Evolutionary conservation across 2,113 vertebrate species (phyloP), one percentile per base, ranked within the genome.

Genomic region (Gavia stellata): DNA sequence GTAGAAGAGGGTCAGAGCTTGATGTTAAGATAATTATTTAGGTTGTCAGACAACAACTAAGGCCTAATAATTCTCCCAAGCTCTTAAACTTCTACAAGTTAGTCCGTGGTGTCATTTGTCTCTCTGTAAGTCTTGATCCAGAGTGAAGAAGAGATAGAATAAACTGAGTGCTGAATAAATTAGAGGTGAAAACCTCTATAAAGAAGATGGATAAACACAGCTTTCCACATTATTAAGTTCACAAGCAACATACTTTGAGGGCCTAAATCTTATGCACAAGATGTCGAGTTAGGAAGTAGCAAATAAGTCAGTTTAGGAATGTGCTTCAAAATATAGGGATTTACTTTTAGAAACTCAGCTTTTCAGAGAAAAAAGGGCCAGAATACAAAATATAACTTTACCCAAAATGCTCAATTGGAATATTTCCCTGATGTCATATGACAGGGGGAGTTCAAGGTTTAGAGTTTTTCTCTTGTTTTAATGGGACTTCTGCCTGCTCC

Each of bases 21-120:
- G 28, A 88, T 90, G 82, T 63, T 88, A 70, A 88, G 62, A 70
- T 74, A 94, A 90, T 93, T 92, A 95, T 83, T 92, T 83, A 88
- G 20, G 36, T 78, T 94, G 63, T 86, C 75, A 93, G 72, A 70
- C 7, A 83, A 81, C 13, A 68, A 31, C 59, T 67, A 53, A 56
- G 18, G 12, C 28, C 59, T 83, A 92, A 56, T 93, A 88, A 70
- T 47, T 95, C 75, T 90, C 55, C n/a, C 38, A 61, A 44, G 49
- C 42, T 59, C 63, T 83, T 92, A 67, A 92, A 84, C 19, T 55
- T 86, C 63, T 81, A 42, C 29, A 78, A 14, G 81, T 93, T 86
- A 95, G 26, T 80, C 47, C 55, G n/a, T 53, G 26, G 40, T 86
- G 59, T 86, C 74, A 81, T 45, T 93, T 74, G 42, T 55, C 38